These are phyloP conservation scores for Loxodonta africana DNA, from an alignment of 2,113 vertebrate genomes.

Conservation along the genomic window DNA sequence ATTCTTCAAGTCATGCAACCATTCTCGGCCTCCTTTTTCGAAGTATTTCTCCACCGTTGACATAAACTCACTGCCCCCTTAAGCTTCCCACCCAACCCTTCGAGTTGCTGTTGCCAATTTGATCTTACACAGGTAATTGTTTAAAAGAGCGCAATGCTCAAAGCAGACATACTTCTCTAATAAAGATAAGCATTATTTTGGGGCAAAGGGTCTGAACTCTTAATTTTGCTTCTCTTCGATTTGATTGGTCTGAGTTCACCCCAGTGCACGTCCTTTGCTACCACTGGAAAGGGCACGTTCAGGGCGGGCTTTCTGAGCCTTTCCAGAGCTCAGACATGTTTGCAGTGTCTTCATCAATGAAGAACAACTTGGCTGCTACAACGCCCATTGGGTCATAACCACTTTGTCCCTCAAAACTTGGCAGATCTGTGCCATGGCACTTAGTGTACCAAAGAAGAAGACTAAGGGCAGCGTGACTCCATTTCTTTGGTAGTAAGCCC, in stretches of 20 bases:
- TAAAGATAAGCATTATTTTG: not conserved
- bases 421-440: not conserved
- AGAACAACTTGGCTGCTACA: not conserved
- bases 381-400: not conserved
- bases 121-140: not conserved
- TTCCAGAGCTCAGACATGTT: not conserved
- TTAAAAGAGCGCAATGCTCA: not conserved
- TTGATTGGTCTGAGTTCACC: not conserved
- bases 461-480: not conserved
- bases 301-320: not conserved
- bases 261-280: not conserved
- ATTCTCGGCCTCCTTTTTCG: not conserved
- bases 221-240: not conserved
- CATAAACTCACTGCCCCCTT: not conserved
- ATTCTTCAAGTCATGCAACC: not conserved
- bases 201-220: not conserved
- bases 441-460: not conserved
- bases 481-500: not conserved
- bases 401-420: not conserved
- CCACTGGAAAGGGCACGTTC: rapidly evolving
- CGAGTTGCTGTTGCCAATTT: not conserved
- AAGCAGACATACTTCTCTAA: not conserved
- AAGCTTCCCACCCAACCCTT: not conserved
- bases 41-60: not conserved
- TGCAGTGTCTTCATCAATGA: not conserved